A percentile compares a stretch with the other conserved stretches of the same genome.
Evolutionary conservation across 2,888 invertebrate genomes (phyloP).

Genomic region (Spodoptera exigua): DNA sequence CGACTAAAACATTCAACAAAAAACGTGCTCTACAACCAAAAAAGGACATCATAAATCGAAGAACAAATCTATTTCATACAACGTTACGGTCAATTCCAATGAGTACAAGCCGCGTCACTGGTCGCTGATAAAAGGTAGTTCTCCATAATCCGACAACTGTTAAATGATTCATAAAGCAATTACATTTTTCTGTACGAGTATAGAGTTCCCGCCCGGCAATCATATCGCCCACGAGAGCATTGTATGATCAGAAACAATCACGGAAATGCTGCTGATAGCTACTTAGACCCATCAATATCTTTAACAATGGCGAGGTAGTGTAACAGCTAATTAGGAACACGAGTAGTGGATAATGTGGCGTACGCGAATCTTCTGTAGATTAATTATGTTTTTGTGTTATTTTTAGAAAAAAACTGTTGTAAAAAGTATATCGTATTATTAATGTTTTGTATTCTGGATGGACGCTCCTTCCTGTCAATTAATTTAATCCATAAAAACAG

Average conservation of each 20-base stretch:
- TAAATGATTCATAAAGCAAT: slow-evolving; percentile 62
- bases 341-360: slow-evolving; percentile 33
- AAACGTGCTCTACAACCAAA: no score
- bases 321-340: slow-evolving; percentile 40
- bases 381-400: no score
- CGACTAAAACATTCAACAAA: no score
- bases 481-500: no score
- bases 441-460: no score
- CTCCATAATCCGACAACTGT: slow-evolving; percentile 40
- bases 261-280: slow-evolving; percentile 57
- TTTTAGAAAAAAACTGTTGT: no score
- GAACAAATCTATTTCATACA: background rate
- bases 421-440: no score
- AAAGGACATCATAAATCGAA: no score
- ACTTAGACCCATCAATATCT: slow-evolving; percentile 51
- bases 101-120: background rate
- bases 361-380: background rate
- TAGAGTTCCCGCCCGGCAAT: slow-evolving; percentile 55
- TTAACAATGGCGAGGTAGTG: slow-evolving; percentile 52
- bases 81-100: background rate
- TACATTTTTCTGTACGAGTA: slow-evolving; percentile 56
- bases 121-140: slow-evolving; percentile 24
- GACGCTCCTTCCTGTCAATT: no score
- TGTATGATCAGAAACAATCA: slow-evolving; percentile 56
- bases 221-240: slow-evolving; percentile 55